Evolutionary conservation across 2,797 vertebrate genomes (phyloP), one percentile per base, ranked within the genome.

Genomic region (Siniperca scherzeri): DNA sequence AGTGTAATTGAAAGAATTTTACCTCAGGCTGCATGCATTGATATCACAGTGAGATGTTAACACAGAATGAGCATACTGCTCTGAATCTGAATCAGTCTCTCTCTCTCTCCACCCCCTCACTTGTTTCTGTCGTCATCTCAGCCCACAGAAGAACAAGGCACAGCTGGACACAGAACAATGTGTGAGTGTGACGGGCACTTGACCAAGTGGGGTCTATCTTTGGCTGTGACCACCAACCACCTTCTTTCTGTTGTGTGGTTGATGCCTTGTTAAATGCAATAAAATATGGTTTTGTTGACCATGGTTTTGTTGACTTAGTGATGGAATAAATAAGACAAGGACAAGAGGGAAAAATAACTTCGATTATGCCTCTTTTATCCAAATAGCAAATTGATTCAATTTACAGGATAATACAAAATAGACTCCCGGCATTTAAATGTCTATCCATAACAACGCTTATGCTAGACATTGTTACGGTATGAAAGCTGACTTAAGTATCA

Each of bases 81-180:
- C 60, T 87, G 59, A 80, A 72, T 85, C 81, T 82, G 67, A 78
- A 27, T 87, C 70, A 53, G 56, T 55, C 71, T 36, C 36, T 36
- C 38, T 36, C 38, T 77, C 75, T 72, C 36, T 81, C 87, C 91
- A 87, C 81, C 84, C 92, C 92, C 93, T 87, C 90, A 84, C 90
- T 90, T 11, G 67, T 82, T 81, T 82, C 83, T 92, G 94, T 91
- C 90, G 91, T 95, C 95, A 94, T 93, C 91, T 92, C 92, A 87
- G 92, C 93, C 92, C 93, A 93, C 85, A 87, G 88, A 91, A 83
- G 90, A 92, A 93, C 94, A 92, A 94, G 91, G 89, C 94, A 94
- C 95, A 92, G 91, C 94, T 93, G 89, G 92, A 90, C 92, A 90
- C 89, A 77, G 88, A 94, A 96, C 95, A 96, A 95, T 95, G 90